Base-by-base conservation (phyloP, 2,888 invertebrate genomes). In the Ryuthela nishihirai region DNA sequence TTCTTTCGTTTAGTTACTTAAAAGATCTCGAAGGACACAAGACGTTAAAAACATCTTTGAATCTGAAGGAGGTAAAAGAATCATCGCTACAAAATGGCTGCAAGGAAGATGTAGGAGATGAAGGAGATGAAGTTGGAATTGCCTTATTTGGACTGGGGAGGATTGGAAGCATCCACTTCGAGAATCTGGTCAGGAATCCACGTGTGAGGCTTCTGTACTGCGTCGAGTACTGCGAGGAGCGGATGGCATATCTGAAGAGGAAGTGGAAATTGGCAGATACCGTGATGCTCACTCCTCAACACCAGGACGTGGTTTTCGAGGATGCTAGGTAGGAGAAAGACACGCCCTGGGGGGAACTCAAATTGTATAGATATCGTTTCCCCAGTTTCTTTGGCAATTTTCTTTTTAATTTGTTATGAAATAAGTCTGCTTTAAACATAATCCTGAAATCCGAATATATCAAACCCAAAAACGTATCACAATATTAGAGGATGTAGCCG, bases 81-180 rank as follows among this genome's bases (percentile, higher is more conserved):
- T n/a, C n/a, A n/a, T n/a, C n/a, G n/a, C n/a, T n/a, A n/a, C n/a
- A n/a, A n/a, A n/a, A n/a, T n/a, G n/a, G n/a, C n/a, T n/a, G n/a
- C 1, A 23, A 43, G n/a, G n/a, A 5, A 3, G 7, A 34, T 17
- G 9, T 45, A 6, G 12, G 23, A 5, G 23, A 25, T 9, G 25
- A 21, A 1, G n/a, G 25, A 9, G 35, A 50, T 1, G 38, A 10
- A 1, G 54, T 81, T 1, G 76, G 76, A 3, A 70, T 77, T 0
- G 82, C 82, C 4, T 71, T 82, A 20, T 82, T 82, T 64, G 82
- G 82, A 1, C 71, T 80, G 2, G 82, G 82, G 1, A 77, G 82
- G 25, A 82, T 82, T 2, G 82, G 83, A 1, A 79, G 80, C 43
- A 82, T 83, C 60, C 83, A 83, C 66, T 70, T 83, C 56, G 64